Base-by-base conservation (phyloP, 2,113 vertebrate species). In the Butorides virescens region DNA sequence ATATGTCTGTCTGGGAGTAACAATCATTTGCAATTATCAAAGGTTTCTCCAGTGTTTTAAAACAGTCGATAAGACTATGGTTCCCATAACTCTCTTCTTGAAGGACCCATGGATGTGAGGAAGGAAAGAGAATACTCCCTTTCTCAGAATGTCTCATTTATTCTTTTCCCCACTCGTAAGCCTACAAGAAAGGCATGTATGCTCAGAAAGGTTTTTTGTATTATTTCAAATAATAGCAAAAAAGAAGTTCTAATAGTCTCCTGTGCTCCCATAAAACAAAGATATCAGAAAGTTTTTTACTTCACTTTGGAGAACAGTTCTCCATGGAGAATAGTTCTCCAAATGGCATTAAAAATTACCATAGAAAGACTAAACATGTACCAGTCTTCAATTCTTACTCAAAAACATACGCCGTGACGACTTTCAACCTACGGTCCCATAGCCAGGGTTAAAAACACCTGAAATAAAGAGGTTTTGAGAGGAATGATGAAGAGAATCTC, bases 161-260 rank as follows among this genome's bases (percentile, higher is more conserved):
- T 6, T 53, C 49, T 74, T 78, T 53, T 29, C 39, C 53, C 25
- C 26, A 67, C 10, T 68, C 5, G 1, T 27, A 36, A 70, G 27
- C 42, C 74, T 72, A 47, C 20, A 42, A 61, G 34, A 44, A 62
- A 85, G 52, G 23, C 23, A 56, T 22, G 36, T 19, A 74, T 13
- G 32, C 29, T 65, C 36, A 44, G 20, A 84, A 47, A 56, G 22
- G 12, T 44, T 93, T 81, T 34, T 22, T 17, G 14, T 71, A 66
- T 49, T 80, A 78, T 76, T 78, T 79, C 49, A 53, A 72, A 70
- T 2, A 34, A 29, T 65, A 42, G 49, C 29, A 82, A 91, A 73
- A 82, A 75, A 75, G 11, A 46, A 95, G 67, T 96, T 88, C 94
- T 36, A 92, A 81, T 94, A 96, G 86, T 83, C 77, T 83, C 50